Conservation (phyloP, 2,888 invertebrate genomes). For the Campoplex nolae region DNA sequence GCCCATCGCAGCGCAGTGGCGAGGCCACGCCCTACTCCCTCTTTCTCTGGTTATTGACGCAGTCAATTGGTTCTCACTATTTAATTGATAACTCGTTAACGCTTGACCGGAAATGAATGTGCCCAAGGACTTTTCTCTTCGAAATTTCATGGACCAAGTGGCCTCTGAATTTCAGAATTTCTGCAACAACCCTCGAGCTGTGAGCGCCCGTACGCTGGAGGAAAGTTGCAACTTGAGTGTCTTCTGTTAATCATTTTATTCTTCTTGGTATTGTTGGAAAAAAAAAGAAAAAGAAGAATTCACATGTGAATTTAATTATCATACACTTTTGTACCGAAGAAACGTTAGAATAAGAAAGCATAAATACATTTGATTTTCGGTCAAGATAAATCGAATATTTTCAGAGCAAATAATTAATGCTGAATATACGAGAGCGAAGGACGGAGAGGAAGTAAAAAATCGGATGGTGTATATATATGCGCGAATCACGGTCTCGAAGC, state of each 20-base stretch:
- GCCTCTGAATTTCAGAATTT: background rate
- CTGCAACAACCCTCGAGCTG: background rate
- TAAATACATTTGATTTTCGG: background rate
- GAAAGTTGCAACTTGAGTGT: no score
- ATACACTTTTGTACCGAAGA: background rate
- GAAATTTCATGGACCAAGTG: background rate
- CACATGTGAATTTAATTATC: background rate
- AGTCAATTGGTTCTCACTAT: background rate
- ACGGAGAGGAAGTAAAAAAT: conserved; percentile 31
- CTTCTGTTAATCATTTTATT: background rate
- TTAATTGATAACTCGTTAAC: background rate
- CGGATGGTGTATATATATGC: conserved; percentile 2
- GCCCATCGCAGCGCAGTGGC: no score
- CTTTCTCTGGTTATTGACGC: background rate
- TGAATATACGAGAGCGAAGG: conserved; percentile 43
- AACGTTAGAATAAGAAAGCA: background rate
- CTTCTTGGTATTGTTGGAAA: background rate
- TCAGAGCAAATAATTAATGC: conserved; percentile 35
- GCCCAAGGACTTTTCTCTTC: background rate
- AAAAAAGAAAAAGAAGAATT: background rate
- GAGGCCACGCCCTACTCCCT: background rate
- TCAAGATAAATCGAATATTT: conserved; percentile 10
- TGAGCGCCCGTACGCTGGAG: no score
- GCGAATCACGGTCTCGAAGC: conserved; percentile 58
- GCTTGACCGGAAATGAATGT: background rate